Conservation (phyloP, 2,888 invertebrate genomes). For the Linnaemya vulpina region DNA sequence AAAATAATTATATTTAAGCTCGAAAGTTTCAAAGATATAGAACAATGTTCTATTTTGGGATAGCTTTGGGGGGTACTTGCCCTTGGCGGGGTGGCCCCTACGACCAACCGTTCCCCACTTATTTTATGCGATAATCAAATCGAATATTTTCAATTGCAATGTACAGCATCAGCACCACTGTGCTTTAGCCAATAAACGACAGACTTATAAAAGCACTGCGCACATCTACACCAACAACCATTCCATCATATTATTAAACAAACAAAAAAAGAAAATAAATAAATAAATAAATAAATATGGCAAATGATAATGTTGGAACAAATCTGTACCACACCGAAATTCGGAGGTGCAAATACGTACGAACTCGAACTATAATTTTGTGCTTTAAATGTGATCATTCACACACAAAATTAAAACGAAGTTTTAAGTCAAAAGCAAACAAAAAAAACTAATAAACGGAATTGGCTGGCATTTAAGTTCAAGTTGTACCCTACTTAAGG, state of each 20-base stretch:
- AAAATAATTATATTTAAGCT: too few relatives aligned
- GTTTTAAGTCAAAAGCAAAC: background rate
- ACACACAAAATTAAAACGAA: constrained; percentile 69
- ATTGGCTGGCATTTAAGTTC: background rate
- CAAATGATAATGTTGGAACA: constrained; percentile 62
- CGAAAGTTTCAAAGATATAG: too few relatives aligned
- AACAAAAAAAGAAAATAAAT: constrained; percentile 23
- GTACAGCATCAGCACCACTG: constrained; percentile 40
- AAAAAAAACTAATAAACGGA: background rate
- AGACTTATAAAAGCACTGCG: background rate
- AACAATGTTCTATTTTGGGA: too few relatives aligned
- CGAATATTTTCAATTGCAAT: background rate
- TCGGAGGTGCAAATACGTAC: constrained; percentile 80
- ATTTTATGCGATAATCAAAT: background rate
- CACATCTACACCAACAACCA: constrained; percentile 40
- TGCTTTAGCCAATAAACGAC: constrained; percentile 10
- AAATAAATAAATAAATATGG: too few relatives aligned
- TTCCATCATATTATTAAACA: background rate
- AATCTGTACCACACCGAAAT: constrained; percentile 76
- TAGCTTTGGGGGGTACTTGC: too few relatives aligned
- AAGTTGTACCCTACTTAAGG: background rate
- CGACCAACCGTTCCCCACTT: too few relatives aligned
- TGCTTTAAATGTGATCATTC: constrained; percentile 78
- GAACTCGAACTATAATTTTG: constrained; percentile 77
- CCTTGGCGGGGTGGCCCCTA: too few relatives aligned